These are phyloP conservation scores for Leptodirus hochenwartii DNA, from an alignment of 2,888 invertebrate species.

Conservation along the genomic window DNA sequence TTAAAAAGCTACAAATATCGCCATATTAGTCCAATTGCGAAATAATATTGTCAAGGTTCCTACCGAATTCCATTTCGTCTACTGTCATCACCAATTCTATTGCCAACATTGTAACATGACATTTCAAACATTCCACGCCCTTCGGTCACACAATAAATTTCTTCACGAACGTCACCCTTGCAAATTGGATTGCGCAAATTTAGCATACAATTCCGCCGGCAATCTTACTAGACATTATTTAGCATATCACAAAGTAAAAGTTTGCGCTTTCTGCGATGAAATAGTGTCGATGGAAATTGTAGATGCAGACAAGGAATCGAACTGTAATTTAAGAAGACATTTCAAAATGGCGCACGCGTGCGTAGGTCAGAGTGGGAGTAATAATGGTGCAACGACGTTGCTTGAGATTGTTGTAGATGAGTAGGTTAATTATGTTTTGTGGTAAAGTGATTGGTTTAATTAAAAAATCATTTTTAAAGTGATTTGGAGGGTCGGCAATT, in stretches of 20 bases:
- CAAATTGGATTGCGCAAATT: not conserved
- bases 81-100: constrained; percentile 3
- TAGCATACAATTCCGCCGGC: not conserved
- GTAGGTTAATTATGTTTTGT: too few relatives aligned
- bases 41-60: constrained; percentile 7
- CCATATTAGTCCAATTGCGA: not conserved
- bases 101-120: constrained; percentile 3
- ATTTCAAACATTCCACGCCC: not conserved
- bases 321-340: not conserved
- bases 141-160: not conserved
- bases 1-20: not conserved
- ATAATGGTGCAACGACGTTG: too few relatives aligned
- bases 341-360: too few relatives aligned
- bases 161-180: constrained; percentile 2
- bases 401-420: too few relatives aligned
- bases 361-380: too few relatives aligned
- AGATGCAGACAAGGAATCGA: not conserved
- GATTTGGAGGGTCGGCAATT: too few relatives aligned
- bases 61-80: constrained; percentile 9
- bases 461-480: too few relatives aligned
- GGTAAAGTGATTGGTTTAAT: too few relatives aligned
- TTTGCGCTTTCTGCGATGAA: constrained; percentile 5
- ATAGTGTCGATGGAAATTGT: constrained; percentile 5
- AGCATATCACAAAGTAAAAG: too few relatives aligned
- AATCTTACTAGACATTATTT: too few relatives aligned